Evolutionary conservation across 2,888 invertebrate genomes (phyloP), one percentile per base, ranked within the genome.

Genomic region (Imbricaverruca yamaguchii): DNA sequence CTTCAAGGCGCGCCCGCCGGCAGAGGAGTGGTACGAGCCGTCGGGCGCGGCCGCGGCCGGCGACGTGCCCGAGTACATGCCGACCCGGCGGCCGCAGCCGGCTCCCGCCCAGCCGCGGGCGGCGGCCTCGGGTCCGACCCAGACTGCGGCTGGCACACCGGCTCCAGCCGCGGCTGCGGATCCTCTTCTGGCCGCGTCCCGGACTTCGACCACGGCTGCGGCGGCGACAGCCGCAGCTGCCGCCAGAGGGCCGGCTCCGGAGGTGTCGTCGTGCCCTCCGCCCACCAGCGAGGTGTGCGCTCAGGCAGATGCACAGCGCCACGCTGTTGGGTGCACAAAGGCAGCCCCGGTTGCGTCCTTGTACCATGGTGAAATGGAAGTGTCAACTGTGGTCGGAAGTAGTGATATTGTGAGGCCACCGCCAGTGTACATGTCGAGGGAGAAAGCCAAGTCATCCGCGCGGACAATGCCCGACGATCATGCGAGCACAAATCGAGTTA

Each of bases 31-130:
- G 57, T 85, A 86, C 10, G 84, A 85, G 79, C 86, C 86, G 21
- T 86, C 86, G 83, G 86, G 86, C 83, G 86, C 86, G 83, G 85
- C 85, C 1, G 85, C 86, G 81, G 86, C 86, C 83, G 86, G 85
- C 81, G 84, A 84, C 67, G 85, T 85, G 39, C 84, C 86, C 67
- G 86, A 85, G 0, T 86, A 86, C 84, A 86, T 85, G 83, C 86
- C 85, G 53, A 85, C 86, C 7, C 84, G 84, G 81, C 84, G 84
- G 81, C 80, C 84, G 80, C 65, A 59, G 12, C 25, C 39, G 55
- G 65, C 59, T 18, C 61, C 10, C 39, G 15, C 18, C 53, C 69
- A 77, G 7, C 81, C 81, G 61, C 56, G 82, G 55, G 57, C 78
- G 0, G 67, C 56, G 23, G 39, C 39, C 39, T 23, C 57, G 82